These are phyloP conservation scores for Rhea pennata DNA, from an alignment of 2,113 vertebrate species.

Conservation along the genomic window DNA sequence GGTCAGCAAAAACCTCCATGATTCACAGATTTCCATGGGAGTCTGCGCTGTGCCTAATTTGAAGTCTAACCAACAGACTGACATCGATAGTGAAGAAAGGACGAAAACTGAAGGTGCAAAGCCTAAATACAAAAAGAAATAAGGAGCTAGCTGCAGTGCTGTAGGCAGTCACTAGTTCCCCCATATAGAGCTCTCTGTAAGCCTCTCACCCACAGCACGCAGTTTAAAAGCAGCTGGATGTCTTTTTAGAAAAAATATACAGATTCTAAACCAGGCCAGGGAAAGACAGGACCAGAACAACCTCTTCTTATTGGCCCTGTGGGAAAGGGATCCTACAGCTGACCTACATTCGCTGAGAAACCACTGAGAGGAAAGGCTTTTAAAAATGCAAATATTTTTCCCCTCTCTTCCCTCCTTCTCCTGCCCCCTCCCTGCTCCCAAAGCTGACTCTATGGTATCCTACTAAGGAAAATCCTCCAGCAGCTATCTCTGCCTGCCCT, in stretches of 20 bases:
- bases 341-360: conserved; percentile 29
- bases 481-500: conserved; percentile 29
- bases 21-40: not conserved
- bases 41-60: not conserved
- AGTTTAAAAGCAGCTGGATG: not conserved
- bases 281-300: conserved; percentile 1
- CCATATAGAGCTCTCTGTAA: not conserved
- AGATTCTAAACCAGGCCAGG: not conserved
- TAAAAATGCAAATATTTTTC: not conserved
- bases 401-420: not conserved
- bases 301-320: not conserved
- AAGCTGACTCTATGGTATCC: not conserved
- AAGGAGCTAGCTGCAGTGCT: not conserved
- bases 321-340: not conserved
- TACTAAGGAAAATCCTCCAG: not conserved
- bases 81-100: not conserved
- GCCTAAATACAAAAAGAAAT: not conserved
- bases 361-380: not conserved
- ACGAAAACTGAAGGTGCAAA: not conserved
- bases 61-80: not conserved
- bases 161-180: not conserved
- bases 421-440: not conserved
- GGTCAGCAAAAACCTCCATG: fast-evolving
- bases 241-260: not conserved
- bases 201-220: not conserved